A percentile compares a stretch with the other conserved stretches of the same genome.
These are phyloP conservation scores for Aramus guarauna DNA, from an alignment of 2,113 vertebrate genomes.

Conservation along the genomic window DNA sequence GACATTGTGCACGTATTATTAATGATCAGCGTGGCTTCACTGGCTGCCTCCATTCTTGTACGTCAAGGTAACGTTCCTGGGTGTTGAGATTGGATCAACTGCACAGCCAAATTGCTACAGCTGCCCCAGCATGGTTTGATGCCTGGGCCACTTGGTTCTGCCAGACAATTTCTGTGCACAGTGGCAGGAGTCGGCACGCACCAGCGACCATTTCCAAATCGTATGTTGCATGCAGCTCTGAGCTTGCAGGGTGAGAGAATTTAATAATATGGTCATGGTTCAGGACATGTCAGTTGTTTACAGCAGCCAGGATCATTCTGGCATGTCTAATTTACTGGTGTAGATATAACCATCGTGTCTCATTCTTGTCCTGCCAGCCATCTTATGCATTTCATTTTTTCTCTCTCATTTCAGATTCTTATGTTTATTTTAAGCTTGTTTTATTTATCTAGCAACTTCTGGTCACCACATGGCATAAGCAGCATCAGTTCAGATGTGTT, in stretches of 20 bases:
- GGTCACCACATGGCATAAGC: neutral
- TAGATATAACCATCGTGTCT: neutral
- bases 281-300: neutral
- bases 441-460: neutral
- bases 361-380: neutral
- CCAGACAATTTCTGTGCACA: neutral
- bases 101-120: neutral
- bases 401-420: neutral
- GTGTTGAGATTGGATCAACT: neutral
- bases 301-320: neutral
- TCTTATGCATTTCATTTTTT: neutral
- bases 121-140: neutral
- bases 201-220: neutral
- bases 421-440: neutral
- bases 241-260: neutral
- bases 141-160: neutral
- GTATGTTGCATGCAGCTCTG: rapidly evolving
- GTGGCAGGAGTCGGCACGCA: rapidly evolving
- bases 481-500: neutral
- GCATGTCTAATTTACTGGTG: neutral
- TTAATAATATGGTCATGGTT: neutral
- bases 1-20: neutral
- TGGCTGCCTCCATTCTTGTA: neutral
- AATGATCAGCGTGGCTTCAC: neutral
- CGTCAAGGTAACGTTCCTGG: neutral